Evolutionary conservation across 1,140 invertebrate genomes (phyloP).

Genomic region (Octopus sinensis): DNA sequence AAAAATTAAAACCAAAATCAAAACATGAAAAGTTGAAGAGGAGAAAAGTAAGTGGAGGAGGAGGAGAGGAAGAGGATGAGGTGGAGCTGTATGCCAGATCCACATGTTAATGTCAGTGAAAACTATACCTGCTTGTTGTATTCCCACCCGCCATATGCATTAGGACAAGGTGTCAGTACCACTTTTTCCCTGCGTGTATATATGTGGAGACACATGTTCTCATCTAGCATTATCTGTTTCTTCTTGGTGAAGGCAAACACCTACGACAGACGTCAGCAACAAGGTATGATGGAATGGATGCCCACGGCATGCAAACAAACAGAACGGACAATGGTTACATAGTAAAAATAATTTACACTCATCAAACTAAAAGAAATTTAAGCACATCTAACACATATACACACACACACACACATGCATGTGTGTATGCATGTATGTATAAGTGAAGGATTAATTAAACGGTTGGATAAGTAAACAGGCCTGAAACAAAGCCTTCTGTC

Average conservation of each 20-base stretch:
- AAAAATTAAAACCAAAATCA: background rate
- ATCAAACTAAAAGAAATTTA: too few relatives aligned
- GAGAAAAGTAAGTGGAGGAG: background rate
- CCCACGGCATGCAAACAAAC: background rate
- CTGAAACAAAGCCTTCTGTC: too few relatives aligned
- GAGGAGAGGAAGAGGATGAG: too few relatives aligned
- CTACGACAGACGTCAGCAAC: constrained; percentile 49
- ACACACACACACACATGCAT: too few relatives aligned
- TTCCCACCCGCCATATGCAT: constrained; percentile 37
- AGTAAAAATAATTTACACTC: background rate
- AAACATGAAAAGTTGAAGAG: background rate
- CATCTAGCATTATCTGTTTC: constrained; percentile 96
- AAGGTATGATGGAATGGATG: background rate
- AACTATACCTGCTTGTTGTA: constrained; percentile 45
- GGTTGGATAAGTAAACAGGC: too few relatives aligned
- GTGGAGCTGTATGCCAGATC: too few relatives aligned
- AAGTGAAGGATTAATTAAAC: too few relatives aligned
- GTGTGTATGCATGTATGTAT: too few relatives aligned
- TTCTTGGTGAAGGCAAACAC: constrained; percentile 94
- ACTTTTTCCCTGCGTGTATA: constrained; percentile 16
- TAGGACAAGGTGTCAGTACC: constrained; percentile 34
- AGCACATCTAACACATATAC: too few relatives aligned
- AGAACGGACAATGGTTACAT: background rate
- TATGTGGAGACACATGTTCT: constrained; percentile 59
- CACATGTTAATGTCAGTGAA: background rate